Percentiles rank a stretch among this genome's conserved stretches.
phyloP scores from a whole-genome alignment of 2,888 invertebrate species.

The Chrysomela aeneicollis region DNA sequence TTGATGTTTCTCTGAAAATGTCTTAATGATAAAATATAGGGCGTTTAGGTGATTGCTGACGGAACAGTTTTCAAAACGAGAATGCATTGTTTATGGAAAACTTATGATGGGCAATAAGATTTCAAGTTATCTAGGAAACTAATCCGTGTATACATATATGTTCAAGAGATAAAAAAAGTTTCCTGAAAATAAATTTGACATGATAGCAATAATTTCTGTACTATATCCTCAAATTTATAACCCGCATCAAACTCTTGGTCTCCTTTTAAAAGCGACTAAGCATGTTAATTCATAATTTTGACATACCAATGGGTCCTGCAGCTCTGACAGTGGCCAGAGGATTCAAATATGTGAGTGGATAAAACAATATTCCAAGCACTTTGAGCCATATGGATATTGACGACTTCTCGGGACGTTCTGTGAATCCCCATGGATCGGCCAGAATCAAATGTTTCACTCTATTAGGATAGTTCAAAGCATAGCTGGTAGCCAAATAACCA shows the following conservation, averaged over 20 bases:
- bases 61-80: too few relatives aligned
- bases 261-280: slow-evolving; percentile 1
- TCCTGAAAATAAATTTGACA: too few relatives aligned
- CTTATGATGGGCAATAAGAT: too few relatives aligned
- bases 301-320: slow-evolving; percentile 81
- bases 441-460: slow-evolving; percentile 89
- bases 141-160: too few relatives aligned
- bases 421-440: slow-evolving; percentile 88
- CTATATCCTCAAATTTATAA: too few relatives aligned
- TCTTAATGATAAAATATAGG: too few relatives aligned
- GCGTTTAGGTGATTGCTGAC: too few relatives aligned
- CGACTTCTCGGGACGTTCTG: slow-evolving; percentile 68
- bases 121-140: too few relatives aligned
- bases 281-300: background rate
- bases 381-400: slow-evolving; percentile 80
- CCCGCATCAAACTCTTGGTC: background rate
- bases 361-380: slow-evolving; percentile 76
- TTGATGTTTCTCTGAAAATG: too few relatives aligned
- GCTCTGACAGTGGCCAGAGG: slow-evolving; percentile 91
- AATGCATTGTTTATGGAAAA: too few relatives aligned
- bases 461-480: slow-evolving; percentile 84
- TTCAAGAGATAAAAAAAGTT: too few relatives aligned
- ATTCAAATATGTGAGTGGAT: slow-evolving; percentile 75
- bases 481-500: slow-evolving; percentile 86
- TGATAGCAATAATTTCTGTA: too few relatives aligned